These are phyloP conservation scores for Astatotilapia flaviijosephi DNA, from an alignment of 2,113 vertebrate species.

Conservation along the genomic window DNA sequence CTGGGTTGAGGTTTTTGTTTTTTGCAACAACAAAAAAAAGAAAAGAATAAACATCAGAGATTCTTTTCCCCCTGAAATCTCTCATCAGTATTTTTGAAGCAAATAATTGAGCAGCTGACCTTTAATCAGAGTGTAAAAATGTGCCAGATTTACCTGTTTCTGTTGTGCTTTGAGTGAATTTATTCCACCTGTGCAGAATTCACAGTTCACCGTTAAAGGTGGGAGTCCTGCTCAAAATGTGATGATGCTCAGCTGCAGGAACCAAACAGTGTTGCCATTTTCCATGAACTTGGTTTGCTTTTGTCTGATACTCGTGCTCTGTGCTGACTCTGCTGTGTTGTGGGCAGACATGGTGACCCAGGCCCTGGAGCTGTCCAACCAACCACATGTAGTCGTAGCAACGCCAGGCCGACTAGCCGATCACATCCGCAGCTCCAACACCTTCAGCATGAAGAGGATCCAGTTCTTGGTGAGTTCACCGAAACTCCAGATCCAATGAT, in stretches of 20 bases:
- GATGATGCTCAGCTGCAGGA: background rate
- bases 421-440: constrained; percentile 88
- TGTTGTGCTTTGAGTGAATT: background rate
- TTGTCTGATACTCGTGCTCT: background rate
- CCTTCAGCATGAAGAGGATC: constrained; percentile 83
- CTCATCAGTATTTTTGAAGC: background rate
- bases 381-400: constrained; percentile 88
- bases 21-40: background rate
- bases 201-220: background rate
- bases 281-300: background rate
- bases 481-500: background rate
- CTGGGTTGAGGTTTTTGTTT: background rate
- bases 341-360: constrained; percentile 87
- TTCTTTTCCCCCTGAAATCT: background rate
- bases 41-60: background rate
- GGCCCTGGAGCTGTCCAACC: constrained; percentile 82
- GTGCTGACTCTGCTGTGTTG: background rate
- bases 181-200: background rate
- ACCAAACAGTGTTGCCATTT: background rate
- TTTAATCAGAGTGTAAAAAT: background rate
- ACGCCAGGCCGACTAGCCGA: constrained; percentile 89
- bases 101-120: background rate
- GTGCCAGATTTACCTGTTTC: background rate
- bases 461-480: constrained; percentile 78
- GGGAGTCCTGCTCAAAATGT: background rate